These are phyloP conservation scores for Ellobius talpinus DNA, from an alignment of 2,113 vertebrate genomes.

Conservation along the genomic window DNA sequence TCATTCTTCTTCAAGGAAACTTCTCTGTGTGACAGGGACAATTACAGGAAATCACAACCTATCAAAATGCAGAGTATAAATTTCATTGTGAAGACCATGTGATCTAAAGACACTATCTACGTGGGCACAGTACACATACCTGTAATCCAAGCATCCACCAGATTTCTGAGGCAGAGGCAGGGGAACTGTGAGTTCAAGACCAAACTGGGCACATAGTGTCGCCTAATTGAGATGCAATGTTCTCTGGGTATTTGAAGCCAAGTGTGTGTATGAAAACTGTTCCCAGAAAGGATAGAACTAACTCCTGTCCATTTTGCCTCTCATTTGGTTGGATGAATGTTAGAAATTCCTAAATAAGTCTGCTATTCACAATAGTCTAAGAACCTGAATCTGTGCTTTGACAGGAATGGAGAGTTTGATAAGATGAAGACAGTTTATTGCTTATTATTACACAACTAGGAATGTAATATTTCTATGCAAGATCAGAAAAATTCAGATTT, in stretches of 20 bases:
- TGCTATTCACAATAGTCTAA: not conserved
- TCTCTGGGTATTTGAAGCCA: not conserved
- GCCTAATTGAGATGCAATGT: not conserved
- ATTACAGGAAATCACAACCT: not conserved
- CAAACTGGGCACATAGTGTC: not conserved
- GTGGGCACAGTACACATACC: no score
- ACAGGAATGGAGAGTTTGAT: not conserved
- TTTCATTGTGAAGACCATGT: not conserved
- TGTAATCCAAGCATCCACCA: not conserved
- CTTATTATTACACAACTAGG: not conserved
- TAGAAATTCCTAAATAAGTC: not conserved
- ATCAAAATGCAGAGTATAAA: not conserved
- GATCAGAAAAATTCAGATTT: not conserved
- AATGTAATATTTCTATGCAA: not conserved
- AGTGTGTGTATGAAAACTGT: not conserved
- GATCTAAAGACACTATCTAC: not conserved
- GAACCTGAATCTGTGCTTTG: not conserved
- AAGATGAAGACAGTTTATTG: not conserved
- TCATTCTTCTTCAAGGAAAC: not conserved
- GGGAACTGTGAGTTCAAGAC: not conserved
- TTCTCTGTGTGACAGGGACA: not conserved
- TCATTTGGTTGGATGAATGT: not conserved
- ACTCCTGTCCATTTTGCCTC: not conserved
- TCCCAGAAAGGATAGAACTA: not conserved
- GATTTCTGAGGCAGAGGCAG: not conserved